Evolutionary conservation across 2,888 invertebrate species (phyloP).

Genomic region (Lasius platythorax): DNA sequence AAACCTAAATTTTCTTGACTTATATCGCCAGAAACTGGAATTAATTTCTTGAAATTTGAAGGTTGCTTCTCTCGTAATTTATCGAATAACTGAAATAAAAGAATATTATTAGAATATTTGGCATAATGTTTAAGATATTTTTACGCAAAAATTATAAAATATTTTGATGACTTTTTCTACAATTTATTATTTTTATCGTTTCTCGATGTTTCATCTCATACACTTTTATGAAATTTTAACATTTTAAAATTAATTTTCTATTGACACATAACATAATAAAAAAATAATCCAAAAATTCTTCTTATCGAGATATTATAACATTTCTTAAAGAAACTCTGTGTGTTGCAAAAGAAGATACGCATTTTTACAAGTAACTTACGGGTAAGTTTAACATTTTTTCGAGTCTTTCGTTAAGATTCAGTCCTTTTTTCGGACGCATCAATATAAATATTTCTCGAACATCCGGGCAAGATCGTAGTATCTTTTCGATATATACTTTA

Average conservation of each 20-base stretch:
- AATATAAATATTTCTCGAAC: slow-evolving; percentile 77
- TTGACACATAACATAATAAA: too few species aligned
- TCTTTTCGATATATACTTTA: slow-evolving; percentile 95
- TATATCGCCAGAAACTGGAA: slow-evolving; percentile 89
- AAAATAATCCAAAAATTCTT: not conserved
- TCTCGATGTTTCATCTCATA: too few species aligned
- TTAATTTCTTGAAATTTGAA: slow-evolving; percentile 88
- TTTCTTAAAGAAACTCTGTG: too few species aligned
- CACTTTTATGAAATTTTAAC: too few species aligned
- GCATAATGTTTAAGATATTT: not conserved
- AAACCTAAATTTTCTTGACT: slow-evolving; percentile 88
- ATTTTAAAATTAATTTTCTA: too few species aligned
- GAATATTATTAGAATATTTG: not conserved
- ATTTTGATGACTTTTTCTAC: too few species aligned
- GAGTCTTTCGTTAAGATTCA: too few species aligned
- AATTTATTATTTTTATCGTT: too few species aligned
- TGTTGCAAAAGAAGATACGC: too few species aligned
- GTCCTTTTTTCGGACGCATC: too few species aligned
- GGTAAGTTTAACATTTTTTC: slow-evolving; percentile 86
- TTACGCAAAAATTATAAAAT: not conserved
- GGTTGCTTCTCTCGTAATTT: slow-evolving; percentile 88
- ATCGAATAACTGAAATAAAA: slow-evolving; percentile 88
- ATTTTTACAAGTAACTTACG: slow-evolving; percentile 77
- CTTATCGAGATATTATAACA: too few species aligned
- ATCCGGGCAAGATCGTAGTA: too few species aligned